Evolutionary conservation across 2,113 vertebrate species (phyloP).

Genomic region (Falco punctatus): DNA sequence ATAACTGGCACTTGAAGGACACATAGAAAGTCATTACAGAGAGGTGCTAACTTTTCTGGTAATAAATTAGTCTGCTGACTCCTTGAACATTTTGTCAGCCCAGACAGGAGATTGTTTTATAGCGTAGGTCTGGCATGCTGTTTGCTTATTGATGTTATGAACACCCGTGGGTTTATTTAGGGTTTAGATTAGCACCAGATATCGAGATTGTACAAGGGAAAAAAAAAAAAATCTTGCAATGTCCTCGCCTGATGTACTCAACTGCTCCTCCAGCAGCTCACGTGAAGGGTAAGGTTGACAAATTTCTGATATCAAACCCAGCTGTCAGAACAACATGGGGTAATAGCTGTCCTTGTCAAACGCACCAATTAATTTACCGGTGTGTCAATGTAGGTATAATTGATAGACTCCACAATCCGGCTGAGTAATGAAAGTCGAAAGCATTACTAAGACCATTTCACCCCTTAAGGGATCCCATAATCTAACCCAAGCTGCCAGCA

Average conservation of each 20-base stretch:
- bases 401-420: constrained; percentile 80
- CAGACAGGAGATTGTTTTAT: neutral
- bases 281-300: constrained; percentile 79
- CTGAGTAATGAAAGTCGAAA: constrained; percentile 74
- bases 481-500: constrained; percentile 23
- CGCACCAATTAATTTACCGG: constrained; percentile 76
- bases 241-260: constrained; percentile 25
- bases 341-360: constrained; percentile 84
- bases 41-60: constrained; percentile 23
- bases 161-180: constrained; percentile 36
- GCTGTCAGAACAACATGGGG: constrained; percentile 79
- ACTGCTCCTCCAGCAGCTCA: constrained; percentile 65
- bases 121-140: neutral
- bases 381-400: constrained; percentile 76
- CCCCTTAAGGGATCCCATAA: constrained; percentile 1
- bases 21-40: constrained; percentile 12
- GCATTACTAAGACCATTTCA: constrained; percentile 59
- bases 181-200: constrained; percentile 6
- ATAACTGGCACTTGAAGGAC: constrained; percentile 3
- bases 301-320: constrained; percentile 81
- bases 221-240: neutral
- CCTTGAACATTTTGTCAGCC: neutral
- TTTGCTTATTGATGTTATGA: constrained; percentile 26
- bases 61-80: constrained; percentile 36
- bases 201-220: neutral